Evolutionary conservation across 2,113 vertebrate species (phyloP).

Genomic region (Oryzias curvinotus): DNA sequence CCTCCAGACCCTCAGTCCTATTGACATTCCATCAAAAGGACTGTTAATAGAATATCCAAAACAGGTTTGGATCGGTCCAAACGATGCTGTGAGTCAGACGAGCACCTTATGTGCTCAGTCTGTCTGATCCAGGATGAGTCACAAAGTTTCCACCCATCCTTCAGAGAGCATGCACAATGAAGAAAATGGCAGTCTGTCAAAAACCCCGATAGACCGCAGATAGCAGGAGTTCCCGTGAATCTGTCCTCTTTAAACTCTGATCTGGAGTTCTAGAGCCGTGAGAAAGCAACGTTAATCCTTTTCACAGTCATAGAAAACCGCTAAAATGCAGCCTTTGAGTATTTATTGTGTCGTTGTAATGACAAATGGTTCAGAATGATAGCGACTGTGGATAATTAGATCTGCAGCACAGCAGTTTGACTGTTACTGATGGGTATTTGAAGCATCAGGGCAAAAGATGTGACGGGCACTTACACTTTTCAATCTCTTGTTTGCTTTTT

Average conservation of each 20-base stretch:
- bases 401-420: too few species aligned
- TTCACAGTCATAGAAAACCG: neutral
- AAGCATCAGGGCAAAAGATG: too few species aligned
- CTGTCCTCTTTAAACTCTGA: neutral
- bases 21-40: conserved; percentile 4
- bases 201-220: conserved; percentile 31
- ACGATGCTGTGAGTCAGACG: conserved; percentile 3
- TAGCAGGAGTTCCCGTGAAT: conserved; percentile 36
- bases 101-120: conserved; percentile 1
- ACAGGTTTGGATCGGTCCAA: neutral
- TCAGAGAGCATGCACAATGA: conserved; percentile 30
- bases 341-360: too few species aligned
- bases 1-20: neutral
- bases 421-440: too few species aligned
- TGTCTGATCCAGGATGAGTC: conserved; percentile 43
- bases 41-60: neutral
- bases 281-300: conserved; percentile 7
- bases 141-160: conserved; percentile 40
- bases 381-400: too few species aligned
- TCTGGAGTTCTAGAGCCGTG: conserved; percentile 25
- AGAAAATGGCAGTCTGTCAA: conserved; percentile 29
- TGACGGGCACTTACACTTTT: too few species aligned
- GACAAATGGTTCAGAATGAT: too few species aligned
- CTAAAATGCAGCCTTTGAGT: too few species aligned
- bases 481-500: too few species aligned